A percentile compares a stretch with the other conserved stretches of the same genome.
Conservation (phyloP, 2,888 invertebrate species). For the Xanthia icteritia region DNA sequence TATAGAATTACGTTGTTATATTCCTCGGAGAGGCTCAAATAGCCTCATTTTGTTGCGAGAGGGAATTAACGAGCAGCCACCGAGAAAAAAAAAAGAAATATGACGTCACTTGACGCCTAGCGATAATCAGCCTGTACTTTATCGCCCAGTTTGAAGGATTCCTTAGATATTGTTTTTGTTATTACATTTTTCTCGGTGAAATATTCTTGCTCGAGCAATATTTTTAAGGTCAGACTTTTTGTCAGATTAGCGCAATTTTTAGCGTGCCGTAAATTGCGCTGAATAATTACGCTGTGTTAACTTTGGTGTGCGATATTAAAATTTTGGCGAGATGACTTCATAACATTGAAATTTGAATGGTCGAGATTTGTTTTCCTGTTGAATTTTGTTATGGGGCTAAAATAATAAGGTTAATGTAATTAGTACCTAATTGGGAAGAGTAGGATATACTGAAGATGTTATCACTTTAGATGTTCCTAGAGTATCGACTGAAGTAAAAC, state of each 20-base stretch:
- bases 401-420: slow-evolving; percentile 39
- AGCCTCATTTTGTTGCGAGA: slow-evolving; percentile 76
- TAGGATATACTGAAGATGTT: not conserved
- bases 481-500: not conserved
- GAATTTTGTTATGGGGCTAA: slow-evolving; percentile 38
- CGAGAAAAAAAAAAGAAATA: slow-evolving; percentile 78
- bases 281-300: slow-evolving; percentile 63
- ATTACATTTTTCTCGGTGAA: slow-evolving; percentile 66
- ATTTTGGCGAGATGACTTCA: slow-evolving; percentile 48
- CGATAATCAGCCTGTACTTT: slow-evolving; percentile 78
- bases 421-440: slow-evolving; percentile 18
- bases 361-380: slow-evolving; percentile 43
- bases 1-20: slow-evolving; percentile 75
- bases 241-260: slow-evolving; percentile 62
- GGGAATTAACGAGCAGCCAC: slow-evolving; percentile 77
- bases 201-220: slow-evolving; percentile 53
- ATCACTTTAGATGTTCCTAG: not conserved
- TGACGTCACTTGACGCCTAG: slow-evolving; percentile 78
- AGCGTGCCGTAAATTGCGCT: slow-evolving; percentile 62
- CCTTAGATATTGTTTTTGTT: slow-evolving; percentile 73
- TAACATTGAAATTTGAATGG: slow-evolving; percentile 58
- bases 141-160: slow-evolving; percentile 74
- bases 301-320: slow-evolving; percentile 66
- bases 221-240: slow-evolving; percentile 65
- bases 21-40: slow-evolving; percentile 75